Base-by-base conservation (phyloP, 1,140 invertebrate species). In the Idris sp. region DNA sequence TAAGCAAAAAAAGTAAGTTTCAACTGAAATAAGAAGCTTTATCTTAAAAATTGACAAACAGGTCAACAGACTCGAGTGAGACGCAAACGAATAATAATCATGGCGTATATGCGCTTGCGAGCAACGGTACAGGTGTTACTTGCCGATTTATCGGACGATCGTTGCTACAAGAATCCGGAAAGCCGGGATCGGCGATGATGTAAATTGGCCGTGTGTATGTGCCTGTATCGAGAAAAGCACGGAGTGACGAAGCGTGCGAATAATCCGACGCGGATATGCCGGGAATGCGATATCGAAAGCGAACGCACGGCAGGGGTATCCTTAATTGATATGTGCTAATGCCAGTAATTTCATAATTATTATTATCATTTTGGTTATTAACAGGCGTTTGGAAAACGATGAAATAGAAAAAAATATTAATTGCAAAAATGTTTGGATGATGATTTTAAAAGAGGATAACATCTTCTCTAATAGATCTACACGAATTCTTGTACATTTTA, bases 121-220 rank as follows among this genome's bases (percentile, higher is more conserved):
- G 68, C 73, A 78, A 79, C 78, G 78, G 67, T 76, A 78, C 72
- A 74, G 62, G 74, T 74, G 74, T 74, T 72, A 69, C 49, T 51
- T 77, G 76, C 68, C 76, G 76, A 80, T 80, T 80, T 80, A 80
- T 78, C 76, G 71, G 67, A 46, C 59, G 77, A 78, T 80, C 79
- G 74, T 72, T 11, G 74, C 54, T 53, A 61, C 40, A 77, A 75
- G 79, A 79, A 79, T 81, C 79, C 79, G 79, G 79, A 81, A 79
- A 81, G 68, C 65, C 62, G 54, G 65, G 65, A 80, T 77, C 41
- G 72, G 49, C 22, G 74, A 79, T 78, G 76, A 80, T 79, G 74
- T 79, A 76, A 80, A 80, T 78, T 79, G 77, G 64, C 74, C 74
- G 56, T 61, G 51, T 65, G 53, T 53, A 43, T 67, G 59, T 68